Evolutionary conservation across 2,113 vertebrate species (phyloP).

Genomic region (Bufo gargarizans): DNA sequence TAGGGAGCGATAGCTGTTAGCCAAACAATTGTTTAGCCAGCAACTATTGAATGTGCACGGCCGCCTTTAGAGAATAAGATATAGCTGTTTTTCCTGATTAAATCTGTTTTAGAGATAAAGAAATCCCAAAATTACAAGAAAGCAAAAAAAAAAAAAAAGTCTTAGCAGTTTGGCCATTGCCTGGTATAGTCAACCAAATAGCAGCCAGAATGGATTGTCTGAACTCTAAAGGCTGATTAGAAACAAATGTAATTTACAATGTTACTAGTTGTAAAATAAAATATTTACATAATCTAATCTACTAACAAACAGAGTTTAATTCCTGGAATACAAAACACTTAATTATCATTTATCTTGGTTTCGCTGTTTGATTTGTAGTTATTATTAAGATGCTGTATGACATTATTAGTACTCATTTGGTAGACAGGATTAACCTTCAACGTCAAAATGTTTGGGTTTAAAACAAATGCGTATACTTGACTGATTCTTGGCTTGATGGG

Average conservation of each 20-base stretch:
- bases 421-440: slow-evolving; percentile 63
- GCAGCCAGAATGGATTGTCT: slow-evolving; percentile 9
- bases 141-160: slow-evolving; percentile 61
- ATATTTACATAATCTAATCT: slow-evolving; percentile 65
- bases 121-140: neutral
- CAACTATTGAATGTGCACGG: too few relatives aligned
- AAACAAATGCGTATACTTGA: slow-evolving; percentile 50
- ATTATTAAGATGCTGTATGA: slow-evolving; percentile 63
- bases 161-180: slow-evolving; percentile 51
- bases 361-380: slow-evolving; percentile 60
- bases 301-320: slow-evolving; percentile 62
- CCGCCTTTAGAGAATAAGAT: too few relatives aligned
- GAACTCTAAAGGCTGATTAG: slow-evolving; percentile 59
- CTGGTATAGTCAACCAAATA: neutral
- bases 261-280: slow-evolving; percentile 60
- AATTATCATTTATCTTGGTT: slow-evolving; percentile 41
- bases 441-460: slow-evolving; percentile 61
- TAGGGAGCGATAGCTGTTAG: too few relatives aligned
- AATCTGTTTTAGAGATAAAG: neutral
- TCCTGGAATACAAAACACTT: slow-evolving; percentile 62
- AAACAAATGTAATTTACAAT: slow-evolving; percentile 66
- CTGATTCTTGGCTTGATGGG: slow-evolving; percentile 57
- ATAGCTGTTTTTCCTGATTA: too few relatives aligned
- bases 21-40: too few relatives aligned
- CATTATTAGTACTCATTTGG: slow-evolving; percentile 60